phyloP scores from a whole-genome alignment of 2,888 invertebrate genomes.

The Drosophila nigritarsus region DNA sequence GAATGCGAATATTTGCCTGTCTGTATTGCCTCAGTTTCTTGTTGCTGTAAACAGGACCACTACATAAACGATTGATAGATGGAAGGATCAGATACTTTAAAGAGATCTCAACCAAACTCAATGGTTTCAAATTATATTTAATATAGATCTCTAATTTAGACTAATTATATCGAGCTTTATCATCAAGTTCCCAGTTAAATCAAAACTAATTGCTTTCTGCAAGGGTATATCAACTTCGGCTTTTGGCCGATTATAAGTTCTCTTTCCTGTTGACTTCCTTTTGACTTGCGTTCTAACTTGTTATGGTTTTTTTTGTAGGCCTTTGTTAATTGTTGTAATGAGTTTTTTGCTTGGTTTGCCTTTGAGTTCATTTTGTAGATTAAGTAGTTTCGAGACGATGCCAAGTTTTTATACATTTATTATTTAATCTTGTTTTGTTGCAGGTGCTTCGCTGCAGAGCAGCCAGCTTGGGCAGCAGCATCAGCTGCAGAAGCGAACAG shows the following conservation, averaged over 20 bases:
- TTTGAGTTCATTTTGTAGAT: conserved; percentile 16
- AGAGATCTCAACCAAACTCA: neutral
- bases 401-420: neutral
- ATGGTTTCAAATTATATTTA: neutral
- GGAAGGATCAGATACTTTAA: neutral
- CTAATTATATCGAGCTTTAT: neutral
- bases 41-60: too few relatives aligned
- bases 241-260: neutral
- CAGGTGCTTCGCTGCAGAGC: conserved; percentile 83
- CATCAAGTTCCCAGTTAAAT: neutral
- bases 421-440: conserved; percentile 8
- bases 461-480: conserved; percentile 54
- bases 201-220: neutral
- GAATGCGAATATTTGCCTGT: neutral
- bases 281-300: conserved; percentile 34
- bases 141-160: neutral
- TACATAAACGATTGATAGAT: neutral
- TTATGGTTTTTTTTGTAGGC: conserved; percentile 21
- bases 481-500: conserved; percentile 42
- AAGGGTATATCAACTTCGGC: conserved; percentile 17
- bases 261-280: conserved; percentile 22
- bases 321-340: conserved; percentile 17
- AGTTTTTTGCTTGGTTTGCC: conserved; percentile 20
- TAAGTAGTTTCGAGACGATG: neutral
- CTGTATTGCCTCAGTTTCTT: neutral